Percentiles rank a stretch among this genome's conserved stretches.
Conservation (phyloP, 2,113 vertebrate species). For the Tiliqua scincoides region DNA sequence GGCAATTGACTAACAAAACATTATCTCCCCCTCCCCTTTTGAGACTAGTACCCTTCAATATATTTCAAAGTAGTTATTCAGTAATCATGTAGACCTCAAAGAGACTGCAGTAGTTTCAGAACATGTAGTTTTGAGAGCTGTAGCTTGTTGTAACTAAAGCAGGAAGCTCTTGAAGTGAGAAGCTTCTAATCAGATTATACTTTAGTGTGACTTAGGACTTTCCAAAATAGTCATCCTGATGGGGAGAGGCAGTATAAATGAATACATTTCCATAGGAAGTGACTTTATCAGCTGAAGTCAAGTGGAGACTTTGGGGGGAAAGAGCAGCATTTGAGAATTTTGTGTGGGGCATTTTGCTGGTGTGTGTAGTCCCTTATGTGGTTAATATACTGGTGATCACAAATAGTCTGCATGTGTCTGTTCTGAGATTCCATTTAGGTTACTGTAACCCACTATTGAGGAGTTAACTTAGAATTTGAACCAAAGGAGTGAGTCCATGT, state of each 20-base stretch:
- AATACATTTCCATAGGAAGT: neutral
- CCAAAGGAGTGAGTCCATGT: neutral
- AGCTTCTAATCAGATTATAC: neutral
- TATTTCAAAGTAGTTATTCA: neutral
- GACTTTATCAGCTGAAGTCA: neutral
- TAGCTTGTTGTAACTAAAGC: neutral
- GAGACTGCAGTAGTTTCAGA: neutral
- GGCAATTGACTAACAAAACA: neutral
- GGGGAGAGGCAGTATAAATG: too few relatives aligned
- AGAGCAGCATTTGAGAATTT: neutral
- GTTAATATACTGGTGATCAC: neutral
- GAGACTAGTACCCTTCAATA: neutral
- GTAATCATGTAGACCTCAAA: neutral
- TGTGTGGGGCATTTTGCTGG: neutral
- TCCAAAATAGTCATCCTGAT: neutral
- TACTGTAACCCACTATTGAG: neutral
- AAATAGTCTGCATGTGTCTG: neutral
- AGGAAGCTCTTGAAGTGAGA: neutral
- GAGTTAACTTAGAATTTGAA: neutral
- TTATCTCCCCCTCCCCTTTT: neutral
- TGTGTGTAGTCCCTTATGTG: neutral
- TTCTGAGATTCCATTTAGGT: neutral
- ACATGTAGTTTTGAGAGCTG: neutral
- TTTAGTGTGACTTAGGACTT: neutral
- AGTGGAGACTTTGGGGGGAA: too few relatives aligned